Evolutionary conservation across 2,113 vertebrate genomes (phyloP).

Genomic region (Cranoglanis bouderius): DNA sequence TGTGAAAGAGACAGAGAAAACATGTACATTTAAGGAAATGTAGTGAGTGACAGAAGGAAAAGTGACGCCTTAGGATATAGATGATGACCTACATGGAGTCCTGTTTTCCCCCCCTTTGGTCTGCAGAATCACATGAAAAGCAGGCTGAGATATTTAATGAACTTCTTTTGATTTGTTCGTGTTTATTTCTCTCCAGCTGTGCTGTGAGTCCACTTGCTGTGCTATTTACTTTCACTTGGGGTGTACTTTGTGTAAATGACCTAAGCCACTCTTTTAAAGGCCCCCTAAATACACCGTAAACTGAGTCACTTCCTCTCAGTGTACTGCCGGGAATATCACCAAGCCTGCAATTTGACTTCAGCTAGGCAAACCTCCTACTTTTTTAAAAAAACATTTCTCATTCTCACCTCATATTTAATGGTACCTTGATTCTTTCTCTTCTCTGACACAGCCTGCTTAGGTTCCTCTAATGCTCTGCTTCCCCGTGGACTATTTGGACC

Average conservation of each 20-base stretch:
- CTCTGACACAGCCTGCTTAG: not conserved
- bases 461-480: constrained; percentile 55
- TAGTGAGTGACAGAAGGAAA: constrained; percentile 31
- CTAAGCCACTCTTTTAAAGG: constrained; percentile 15
- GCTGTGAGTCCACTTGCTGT: not conserved
- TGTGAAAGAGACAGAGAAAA: not conserved
- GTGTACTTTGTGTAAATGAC: constrained; percentile 26
- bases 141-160: constrained; percentile 31
- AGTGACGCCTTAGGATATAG: constrained; percentile 53
- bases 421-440: not conserved
- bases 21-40: not conserved
- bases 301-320: constrained; percentile 10
- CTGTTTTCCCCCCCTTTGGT: constrained; percentile 53
- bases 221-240: constrained; percentile 33
- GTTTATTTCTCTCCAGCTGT: constrained; percentile 43
- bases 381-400: not conserved
- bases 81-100: constrained; percentile 58
- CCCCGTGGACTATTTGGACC: constrained; percentile 64
- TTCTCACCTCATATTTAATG: not conserved
- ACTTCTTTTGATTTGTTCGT: constrained; percentile 24
- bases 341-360: not conserved
- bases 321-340: not conserved
- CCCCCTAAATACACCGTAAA: constrained; percentile 17
- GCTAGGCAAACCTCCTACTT: not conserved
- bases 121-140: constrained; percentile 8